phyloP scores from a whole-genome alignment of 1,140 invertebrate genomes.

The Gonatopus flavifemur region DNA sequence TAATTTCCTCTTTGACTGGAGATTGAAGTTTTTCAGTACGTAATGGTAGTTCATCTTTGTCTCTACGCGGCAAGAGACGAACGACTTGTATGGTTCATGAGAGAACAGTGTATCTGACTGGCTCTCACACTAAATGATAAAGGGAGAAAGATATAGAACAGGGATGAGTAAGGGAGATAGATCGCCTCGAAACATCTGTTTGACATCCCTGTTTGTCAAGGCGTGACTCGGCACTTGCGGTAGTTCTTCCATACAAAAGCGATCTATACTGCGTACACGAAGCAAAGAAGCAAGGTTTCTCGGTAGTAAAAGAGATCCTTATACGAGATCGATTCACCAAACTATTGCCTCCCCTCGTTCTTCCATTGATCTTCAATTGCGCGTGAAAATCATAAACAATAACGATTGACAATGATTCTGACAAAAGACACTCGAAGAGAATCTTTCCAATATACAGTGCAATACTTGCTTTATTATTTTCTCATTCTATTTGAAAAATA shows the following conservation, averaged over 20 bases:
- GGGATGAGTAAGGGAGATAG: background rate
- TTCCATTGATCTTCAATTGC: slow-evolving; percentile 52
- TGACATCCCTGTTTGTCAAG: slow-evolving; percentile 60
- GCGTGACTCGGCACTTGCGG: slow-evolving; percentile 59
- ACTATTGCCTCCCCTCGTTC: slow-evolving; percentile 36
- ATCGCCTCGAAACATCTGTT: slow-evolving; percentile 52
- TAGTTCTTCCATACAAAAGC: slow-evolving; percentile 41
- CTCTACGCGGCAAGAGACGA: slow-evolving; percentile 1
- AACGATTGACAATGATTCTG: no score
- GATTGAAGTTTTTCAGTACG: no score
- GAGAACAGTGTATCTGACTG: slow-evolving; percentile 22
- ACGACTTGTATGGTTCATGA: slow-evolving; percentile 24
- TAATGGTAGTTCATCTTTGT: no score
- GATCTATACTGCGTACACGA: slow-evolving; percentile 37
- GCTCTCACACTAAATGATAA: slow-evolving; percentile 17
- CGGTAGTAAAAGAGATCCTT: slow-evolving; percentile 24
- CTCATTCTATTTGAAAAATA: no score
- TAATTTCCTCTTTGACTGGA: no score
- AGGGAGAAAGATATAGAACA: background rate
- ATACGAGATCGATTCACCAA: slow-evolving; percentile 52
- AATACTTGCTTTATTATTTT: no score
- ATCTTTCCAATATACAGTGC: no score
- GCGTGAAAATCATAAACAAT: slow-evolving; percentile 57
- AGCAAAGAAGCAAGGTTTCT: slow-evolving; percentile 20
- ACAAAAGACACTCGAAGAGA: slow-evolving; percentile 17